A percentile compares a stretch with the other conserved stretches of the same genome.
Conservation (phyloP, 2,797 vertebrate genomes). For the Carduelis carduelis region DNA sequence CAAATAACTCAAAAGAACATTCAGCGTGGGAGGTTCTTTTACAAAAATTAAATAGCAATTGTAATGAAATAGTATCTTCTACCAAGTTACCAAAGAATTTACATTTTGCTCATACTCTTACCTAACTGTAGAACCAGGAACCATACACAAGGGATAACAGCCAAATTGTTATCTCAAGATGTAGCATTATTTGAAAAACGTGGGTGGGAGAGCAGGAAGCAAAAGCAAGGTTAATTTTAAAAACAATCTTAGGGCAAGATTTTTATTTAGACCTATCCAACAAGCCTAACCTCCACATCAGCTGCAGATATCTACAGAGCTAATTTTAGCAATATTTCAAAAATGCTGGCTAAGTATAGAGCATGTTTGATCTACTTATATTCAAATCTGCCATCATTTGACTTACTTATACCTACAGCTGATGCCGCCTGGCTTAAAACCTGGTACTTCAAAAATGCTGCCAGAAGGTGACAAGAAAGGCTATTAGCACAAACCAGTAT, state of each 20-base stretch:
- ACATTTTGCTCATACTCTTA: constrained; percentile 51
- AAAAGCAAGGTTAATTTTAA: background rate
- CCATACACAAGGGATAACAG: background rate
- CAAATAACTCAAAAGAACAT: constrained; percentile 62
- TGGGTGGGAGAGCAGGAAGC: background rate
- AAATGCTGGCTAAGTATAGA: background rate
- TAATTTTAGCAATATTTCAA: background rate
- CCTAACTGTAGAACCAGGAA: constrained; percentile 2
- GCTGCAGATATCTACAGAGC: background rate
- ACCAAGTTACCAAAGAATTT: constrained; percentile 29
- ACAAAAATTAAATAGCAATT: constrained; percentile 57
- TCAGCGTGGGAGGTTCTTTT: constrained; percentile 52
- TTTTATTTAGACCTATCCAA: background rate
- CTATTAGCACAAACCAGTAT: background rate
- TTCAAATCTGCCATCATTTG: background rate
- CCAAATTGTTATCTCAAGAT: background rate
- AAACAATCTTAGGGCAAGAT: background rate
- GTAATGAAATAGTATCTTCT: constrained; percentile 60
- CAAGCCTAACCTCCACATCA: background rate
- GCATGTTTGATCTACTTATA: background rate
- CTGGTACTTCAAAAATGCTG: background rate
- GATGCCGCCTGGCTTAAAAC: background rate
- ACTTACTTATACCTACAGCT: background rate
- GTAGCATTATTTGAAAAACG: background rate
- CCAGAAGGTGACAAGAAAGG: background rate